phyloP scores from a whole-genome alignment of 1,140 invertebrate species.

The Neomicropteryx cornuta region DNA sequence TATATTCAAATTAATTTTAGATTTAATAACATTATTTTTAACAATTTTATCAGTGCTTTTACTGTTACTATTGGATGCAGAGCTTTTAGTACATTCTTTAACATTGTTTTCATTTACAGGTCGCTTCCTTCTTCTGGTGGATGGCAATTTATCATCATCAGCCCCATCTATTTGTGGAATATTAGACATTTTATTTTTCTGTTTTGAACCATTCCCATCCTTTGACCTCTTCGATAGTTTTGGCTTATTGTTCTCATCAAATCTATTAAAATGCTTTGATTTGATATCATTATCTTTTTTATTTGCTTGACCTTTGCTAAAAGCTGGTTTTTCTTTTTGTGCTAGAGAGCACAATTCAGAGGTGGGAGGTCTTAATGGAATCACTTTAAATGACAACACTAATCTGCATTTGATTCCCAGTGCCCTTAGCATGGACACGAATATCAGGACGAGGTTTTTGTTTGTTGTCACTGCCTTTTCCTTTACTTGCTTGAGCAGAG shows the following conservation, averaged over 20 bases:
- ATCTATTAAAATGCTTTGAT: conserved; percentile 11
- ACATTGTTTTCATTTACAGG: conserved; percentile 6
- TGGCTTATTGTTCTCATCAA: conserved; percentile 11
- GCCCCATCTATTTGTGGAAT: conserved; percentile 45
- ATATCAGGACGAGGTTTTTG: conserved; percentile 62
- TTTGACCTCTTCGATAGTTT: conserved; percentile 8
- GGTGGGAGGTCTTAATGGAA: conserved; percentile 47
- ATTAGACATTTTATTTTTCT: conserved; percentile 17
- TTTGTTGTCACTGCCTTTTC: conserved; percentile 48
- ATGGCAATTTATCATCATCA: conserved; percentile 24
- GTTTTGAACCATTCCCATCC: conserved; percentile 23
- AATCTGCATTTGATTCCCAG: conserved; percentile 72
- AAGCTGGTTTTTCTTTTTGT: conserved; percentile 27
- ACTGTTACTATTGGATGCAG: conserved; percentile 11
- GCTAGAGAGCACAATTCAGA: conserved; percentile 48
- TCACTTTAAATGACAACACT: conserved; percentile 53
- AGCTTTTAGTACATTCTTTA: no score
- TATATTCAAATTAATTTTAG: conserved; percentile 11
- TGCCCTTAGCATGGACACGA: conserved; percentile 60
- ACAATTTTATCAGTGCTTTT: conserved; percentile 25
- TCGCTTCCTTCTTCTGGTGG: neutral
- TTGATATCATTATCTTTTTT: conserved; percentile 14
- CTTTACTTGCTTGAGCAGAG: conserved; percentile 47
- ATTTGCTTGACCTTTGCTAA: conserved; percentile 16
- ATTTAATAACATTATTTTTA: conserved; percentile 10